Conservation (phyloP, 2,113 vertebrate species). For the Sminthopsis crassicaudata region DNA sequence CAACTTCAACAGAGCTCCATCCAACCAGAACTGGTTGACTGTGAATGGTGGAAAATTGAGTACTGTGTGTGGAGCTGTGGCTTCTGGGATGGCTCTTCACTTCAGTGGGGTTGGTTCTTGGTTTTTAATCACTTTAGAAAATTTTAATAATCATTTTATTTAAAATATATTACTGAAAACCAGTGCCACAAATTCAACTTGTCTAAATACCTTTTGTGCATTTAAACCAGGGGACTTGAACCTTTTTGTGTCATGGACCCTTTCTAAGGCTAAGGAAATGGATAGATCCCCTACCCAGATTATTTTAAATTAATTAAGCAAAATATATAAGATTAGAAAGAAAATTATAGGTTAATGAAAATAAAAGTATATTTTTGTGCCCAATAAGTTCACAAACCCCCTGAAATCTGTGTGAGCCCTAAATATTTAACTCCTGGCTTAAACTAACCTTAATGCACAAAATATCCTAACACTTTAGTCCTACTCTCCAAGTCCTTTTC, state of each 20-base stretch:
- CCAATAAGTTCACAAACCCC: background rate
- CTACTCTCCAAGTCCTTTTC: background rate
- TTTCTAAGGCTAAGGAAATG: background rate
- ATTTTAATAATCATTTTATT: background rate
- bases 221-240: background rate
- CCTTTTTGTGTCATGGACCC: background rate
- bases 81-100: constrained; percentile 96
- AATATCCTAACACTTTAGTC: background rate
- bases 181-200: background rate
- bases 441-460: background rate
- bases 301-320: background rate
- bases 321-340: background rate
- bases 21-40: constrained; percentile 93
- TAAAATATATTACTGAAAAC: background rate
- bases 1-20: constrained; percentile 95
- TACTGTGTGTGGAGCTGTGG: constrained; percentile 95
- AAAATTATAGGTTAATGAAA: background rate
- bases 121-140: background rate
- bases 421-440: background rate
- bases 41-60: constrained; percentile 96
- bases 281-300: background rate
- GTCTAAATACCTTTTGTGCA: background rate
- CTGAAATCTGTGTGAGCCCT: background rate
- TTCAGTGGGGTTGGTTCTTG: constrained; percentile 92
- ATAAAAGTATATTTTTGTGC: background rate